Evolutionary conservation across 2,797 vertebrate species (phyloP).

Genomic region (Alauda arvensis): DNA sequence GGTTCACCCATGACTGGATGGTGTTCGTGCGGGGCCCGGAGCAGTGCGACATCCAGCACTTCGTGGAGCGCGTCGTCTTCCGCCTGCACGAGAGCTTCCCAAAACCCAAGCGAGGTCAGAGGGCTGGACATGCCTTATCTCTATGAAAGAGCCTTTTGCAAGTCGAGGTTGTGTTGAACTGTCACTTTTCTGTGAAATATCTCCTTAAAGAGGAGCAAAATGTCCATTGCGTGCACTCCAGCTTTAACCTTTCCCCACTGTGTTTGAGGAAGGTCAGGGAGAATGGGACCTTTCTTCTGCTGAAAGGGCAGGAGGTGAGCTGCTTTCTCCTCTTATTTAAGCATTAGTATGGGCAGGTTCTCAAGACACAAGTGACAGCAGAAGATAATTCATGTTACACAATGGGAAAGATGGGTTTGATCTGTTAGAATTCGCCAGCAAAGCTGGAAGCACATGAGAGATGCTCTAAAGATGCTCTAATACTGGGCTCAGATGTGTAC

Average conservation of each 20-base stretch:
- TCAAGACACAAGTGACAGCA: background rate
- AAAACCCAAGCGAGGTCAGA: constrained; percentile 93
- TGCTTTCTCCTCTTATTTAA: constrained; percentile 3
- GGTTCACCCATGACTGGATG: constrained; percentile 99
- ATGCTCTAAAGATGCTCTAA: background rate
- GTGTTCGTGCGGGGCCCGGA: constrained; percentile 96
- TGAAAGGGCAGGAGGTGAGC: constrained; percentile 8
- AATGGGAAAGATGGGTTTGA: background rate
- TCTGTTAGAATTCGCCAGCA: background rate
- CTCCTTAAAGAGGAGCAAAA: background rate
- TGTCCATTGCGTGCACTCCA: background rate
- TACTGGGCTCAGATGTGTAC: accelerated
- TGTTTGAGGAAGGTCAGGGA: constrained; percentile 11
- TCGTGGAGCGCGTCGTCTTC: constrained; percentile 96
- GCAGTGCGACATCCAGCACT: constrained; percentile 96
- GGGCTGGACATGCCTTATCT: background rate
- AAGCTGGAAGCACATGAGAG: background rate
- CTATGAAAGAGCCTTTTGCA: background rate
- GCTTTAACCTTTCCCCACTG: background rate
- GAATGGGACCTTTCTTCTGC: constrained; percentile 1
- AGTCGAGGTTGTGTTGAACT: background rate
- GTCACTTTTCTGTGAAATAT: background rate
- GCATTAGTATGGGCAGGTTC: background rate
- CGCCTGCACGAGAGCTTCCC: constrained; percentile 97
- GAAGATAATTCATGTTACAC: background rate